These are phyloP conservation scores for Solen grandis DNA, from an alignment of 1,140 invertebrate species.

Conservation along the genomic window DNA sequence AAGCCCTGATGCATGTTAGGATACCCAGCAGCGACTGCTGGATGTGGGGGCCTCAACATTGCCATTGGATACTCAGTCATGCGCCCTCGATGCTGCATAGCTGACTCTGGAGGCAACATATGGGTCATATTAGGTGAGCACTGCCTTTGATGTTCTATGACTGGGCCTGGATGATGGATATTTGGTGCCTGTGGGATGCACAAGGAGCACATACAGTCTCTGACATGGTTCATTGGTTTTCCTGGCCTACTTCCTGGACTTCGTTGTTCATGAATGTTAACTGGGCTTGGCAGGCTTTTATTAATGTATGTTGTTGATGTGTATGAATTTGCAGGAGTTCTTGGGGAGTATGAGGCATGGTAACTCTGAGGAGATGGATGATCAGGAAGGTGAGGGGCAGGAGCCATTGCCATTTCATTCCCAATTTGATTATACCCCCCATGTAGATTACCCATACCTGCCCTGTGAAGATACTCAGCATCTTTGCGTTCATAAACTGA, in stretches of 20 bases:
- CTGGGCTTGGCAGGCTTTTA: neutral
- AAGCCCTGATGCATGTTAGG: constrained; percentile 7
- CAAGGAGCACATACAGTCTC: constrained; percentile 36
- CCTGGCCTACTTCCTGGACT: neutral
- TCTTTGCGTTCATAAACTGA: too few relatives aligned
- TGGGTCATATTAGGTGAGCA: constrained; percentile 18
- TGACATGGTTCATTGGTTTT: neutral
- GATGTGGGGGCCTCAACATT: neutral
- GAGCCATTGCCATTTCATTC: too few relatives aligned
- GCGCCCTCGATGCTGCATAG: neutral
- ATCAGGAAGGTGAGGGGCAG: neutral
- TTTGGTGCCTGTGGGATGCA: constrained; percentile 3
- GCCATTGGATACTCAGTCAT: neutral
- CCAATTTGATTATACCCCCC: too few relatives aligned
- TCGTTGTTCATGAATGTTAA: neutral
- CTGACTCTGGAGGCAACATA: neutral
- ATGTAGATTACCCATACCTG: too few relatives aligned
- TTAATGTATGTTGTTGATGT: neutral
- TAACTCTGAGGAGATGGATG: neutral
- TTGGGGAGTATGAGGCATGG: neutral
- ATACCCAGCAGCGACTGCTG: neutral
- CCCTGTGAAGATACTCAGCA: too few relatives aligned
- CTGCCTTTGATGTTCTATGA: constrained; percentile 20
- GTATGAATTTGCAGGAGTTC: neutral
- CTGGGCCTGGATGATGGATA: neutral